Percentiles rank a stretch among this genome's conserved stretches.
phyloP scores from a whole-genome alignment of 1,140 invertebrate species.

The Aphis craccivora region DNA sequence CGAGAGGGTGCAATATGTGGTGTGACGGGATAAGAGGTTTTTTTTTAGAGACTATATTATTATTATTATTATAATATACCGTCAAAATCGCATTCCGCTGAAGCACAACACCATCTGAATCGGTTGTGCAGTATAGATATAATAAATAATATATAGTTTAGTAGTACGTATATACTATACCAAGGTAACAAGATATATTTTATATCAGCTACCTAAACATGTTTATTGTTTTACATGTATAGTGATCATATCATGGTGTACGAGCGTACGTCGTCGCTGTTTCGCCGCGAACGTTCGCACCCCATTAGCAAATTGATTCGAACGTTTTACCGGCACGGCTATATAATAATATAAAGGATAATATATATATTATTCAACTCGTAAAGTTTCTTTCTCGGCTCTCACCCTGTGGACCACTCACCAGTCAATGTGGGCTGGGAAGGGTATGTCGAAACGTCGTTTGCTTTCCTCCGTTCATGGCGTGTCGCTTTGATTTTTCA shows the following conservation, averaged over 20 bases:
- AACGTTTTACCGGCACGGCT: constrained; percentile 6
- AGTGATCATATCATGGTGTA: neutral
- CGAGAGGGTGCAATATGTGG: neutral
- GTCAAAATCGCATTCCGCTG: too few species aligned
- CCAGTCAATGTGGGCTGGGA: neutral
- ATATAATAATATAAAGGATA: constrained; percentile 2
- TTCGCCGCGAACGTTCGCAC: neutral
- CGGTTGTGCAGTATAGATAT: neutral
- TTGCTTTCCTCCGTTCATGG: neutral
- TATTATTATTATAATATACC: neutral
- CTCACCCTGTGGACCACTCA: neutral
- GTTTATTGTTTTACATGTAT: neutral
- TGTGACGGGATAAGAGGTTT: neutral
- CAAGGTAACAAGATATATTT: neutral
- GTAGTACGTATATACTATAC: neutral
- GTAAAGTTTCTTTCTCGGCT: neutral
- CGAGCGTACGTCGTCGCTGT: neutral
- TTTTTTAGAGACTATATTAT: neutral
- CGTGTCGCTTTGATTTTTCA: constrained; percentile 6
- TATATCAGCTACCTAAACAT: neutral
- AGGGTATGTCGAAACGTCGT: neutral
- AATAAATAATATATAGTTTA: too few species aligned
- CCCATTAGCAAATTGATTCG: constrained; percentile 55
- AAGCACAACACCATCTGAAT: neutral
- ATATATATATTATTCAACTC: constrained; percentile 9